phyloP scores from a whole-genome alignment of 2,797 vertebrate species.

The Melanotaenia trifasciata region DNA sequence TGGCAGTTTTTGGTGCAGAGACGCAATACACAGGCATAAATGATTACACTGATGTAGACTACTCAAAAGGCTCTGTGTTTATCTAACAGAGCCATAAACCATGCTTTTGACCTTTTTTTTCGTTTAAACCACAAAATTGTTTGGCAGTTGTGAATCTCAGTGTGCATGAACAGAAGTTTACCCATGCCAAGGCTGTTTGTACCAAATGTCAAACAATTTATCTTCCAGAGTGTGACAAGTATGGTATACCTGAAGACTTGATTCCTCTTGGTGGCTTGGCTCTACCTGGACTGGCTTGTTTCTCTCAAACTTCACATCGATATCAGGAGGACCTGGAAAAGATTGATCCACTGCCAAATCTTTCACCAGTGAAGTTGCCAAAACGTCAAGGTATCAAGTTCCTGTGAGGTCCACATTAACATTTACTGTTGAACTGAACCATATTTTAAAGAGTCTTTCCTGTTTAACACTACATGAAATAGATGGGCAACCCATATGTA shows the following conservation, averaged over 20 bases:
- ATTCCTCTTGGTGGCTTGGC: slow-evolving; percentile 60
- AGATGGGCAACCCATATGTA: no score
- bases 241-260: slow-evolving; percentile 68
- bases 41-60: no score
- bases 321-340: slow-evolving; percentile 43
- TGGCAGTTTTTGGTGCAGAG: no score
- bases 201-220: not conserved
- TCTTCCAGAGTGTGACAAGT: slow-evolving; percentile 71
- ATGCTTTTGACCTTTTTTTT: no score
- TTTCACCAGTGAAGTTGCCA: slow-evolving; percentile 57
- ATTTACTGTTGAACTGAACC: not conserved
- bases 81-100: no score
- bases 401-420: rapidly evolving
- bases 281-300: slow-evolving; percentile 65
- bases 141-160: not conserved
- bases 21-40: no score
- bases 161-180: not conserved
- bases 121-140: no score
- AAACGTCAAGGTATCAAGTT: slow-evolving; percentile 45
- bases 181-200: not conserved
- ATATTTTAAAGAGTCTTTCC: not conserved
- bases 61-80: no score
- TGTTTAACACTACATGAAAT: no score
- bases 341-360: slow-evolving; percentile 34
- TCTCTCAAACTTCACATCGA: slow-evolving; percentile 22